These are phyloP conservation scores for Tetramorium bicarinatum DNA, from an alignment of 2,888 invertebrate genomes.

Conservation along the genomic window DNA sequence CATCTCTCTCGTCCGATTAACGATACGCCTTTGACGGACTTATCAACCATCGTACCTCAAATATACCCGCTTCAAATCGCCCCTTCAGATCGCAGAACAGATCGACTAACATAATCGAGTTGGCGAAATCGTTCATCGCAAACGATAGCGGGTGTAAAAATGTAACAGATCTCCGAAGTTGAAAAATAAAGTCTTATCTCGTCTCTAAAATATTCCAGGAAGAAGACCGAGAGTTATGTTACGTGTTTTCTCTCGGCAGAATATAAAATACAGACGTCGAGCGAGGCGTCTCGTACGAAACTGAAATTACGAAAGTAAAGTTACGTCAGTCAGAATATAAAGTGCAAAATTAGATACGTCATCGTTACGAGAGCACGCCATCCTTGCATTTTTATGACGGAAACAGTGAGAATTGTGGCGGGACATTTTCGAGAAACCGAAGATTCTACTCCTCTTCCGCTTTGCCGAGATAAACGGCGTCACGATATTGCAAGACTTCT, in stretches of 20 bases:
- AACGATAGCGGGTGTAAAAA: neutral
- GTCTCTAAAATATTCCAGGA: conserved; percentile 14
- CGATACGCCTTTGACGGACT: conserved; percentile 67
- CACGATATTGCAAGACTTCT: conserved; percentile 44
- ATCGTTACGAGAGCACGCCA: conserved; percentile 35
- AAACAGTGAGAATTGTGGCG: conserved; percentile 26
- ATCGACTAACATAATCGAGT: conserved; percentile 11
- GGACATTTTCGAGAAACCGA: conserved; percentile 31
- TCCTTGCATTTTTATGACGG: conserved; percentile 40
- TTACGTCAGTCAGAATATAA: conserved; percentile 47
- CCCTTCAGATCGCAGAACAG: too few species aligned
- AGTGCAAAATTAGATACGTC: conserved; percentile 46
- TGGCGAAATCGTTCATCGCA: neutral
- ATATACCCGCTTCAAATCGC: conserved; percentile 6
- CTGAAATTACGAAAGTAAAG: conserved; percentile 32
- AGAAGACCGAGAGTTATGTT: conserved; percentile 1
- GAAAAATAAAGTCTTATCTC: neutral
- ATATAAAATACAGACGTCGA: conserved; percentile 30
- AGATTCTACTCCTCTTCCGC: conserved; percentile 9
- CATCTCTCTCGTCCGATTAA: conserved; percentile 66
- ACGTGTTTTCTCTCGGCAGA: conserved; percentile 3
- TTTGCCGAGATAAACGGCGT: conserved; percentile 38
- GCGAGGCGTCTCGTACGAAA: conserved; percentile 10
- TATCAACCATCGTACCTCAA: neutral
- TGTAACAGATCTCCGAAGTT: neutral